These are phyloP conservation scores for Tachina grossa DNA, from an alignment of 2,888 invertebrate genomes.

Conservation along the genomic window DNA sequence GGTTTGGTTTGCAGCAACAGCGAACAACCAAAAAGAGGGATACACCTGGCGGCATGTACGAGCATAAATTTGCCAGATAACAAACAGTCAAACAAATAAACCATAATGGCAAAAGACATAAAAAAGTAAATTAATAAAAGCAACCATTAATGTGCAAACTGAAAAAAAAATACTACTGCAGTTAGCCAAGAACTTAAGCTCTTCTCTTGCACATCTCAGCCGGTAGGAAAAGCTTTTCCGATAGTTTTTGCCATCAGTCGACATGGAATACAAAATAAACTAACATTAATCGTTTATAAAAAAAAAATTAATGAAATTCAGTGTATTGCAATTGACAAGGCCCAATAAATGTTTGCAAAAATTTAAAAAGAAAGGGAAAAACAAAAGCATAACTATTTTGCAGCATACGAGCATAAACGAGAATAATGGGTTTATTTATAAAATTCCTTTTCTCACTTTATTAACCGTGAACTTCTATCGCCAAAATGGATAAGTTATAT, in stretches of 20 bases:
- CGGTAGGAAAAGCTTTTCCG: neutral
- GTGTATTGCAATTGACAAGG: constrained; percentile 25
- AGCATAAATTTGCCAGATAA: constrained; percentile 43
- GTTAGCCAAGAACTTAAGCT: constrained; percentile 2
- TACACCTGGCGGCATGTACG: constrained; percentile 60
- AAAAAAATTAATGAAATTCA: constrained; percentile 48
- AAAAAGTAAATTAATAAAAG: constrained; percentile 27
- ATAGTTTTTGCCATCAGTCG: neutral
- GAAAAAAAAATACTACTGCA: neutral
- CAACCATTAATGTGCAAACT: constrained; percentile 41
- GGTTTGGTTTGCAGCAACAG: neutral
- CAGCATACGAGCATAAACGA: neutral
- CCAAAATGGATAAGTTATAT: too few relatives aligned
- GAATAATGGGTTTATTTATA: too few relatives aligned
- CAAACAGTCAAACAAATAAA: constrained; percentile 46
- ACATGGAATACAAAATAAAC: constrained; percentile 1
- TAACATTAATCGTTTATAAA: constrained; percentile 18
- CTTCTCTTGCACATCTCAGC: neutral
- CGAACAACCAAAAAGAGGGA: constrained; percentile 8
- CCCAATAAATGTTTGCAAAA: constrained; percentile 33
- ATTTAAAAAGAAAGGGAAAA: constrained; percentile 1
- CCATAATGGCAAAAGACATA: constrained; percentile 48
- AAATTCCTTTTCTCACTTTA: too few relatives aligned
- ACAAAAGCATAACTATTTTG: neutral
- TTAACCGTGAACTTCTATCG: too few relatives aligned